Evolutionary conservation across 1,140 invertebrate species (phyloP), one percentile per base, ranked within the genome.

Genomic region (Lepidurus arcticus): DNA sequence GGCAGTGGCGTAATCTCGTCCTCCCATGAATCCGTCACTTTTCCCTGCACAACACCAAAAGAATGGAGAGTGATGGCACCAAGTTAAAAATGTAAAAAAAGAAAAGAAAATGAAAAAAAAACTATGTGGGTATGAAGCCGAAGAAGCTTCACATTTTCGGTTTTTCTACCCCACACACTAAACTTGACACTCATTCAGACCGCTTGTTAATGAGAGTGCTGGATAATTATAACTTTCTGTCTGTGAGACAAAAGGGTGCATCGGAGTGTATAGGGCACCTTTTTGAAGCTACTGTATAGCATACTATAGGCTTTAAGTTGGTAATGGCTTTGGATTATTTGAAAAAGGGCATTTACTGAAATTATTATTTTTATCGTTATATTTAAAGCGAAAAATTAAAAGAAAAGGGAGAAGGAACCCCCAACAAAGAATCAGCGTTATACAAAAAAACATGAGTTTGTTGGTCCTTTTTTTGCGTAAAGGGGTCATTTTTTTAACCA

Each of bases 11-110:
- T 16, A 65, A 65, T 65, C 53, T 65, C 53, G 16, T 65, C 53
- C 53, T 65, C 53, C 53, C 53, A 65, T 21, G 53, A 65, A 65
- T 65, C 53, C 53, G 53, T 65, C 53, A 65, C 53, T 65, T 65
- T 65, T 65, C 53, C 13, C 13, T 65, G 16, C 21, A 7, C 16
- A 65, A 21, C 53, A n/a, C 16, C 8, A 16, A 21, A 21, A 21
- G 21, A 65, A 21, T n/a, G 21, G 16, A 65, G 53, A 65, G 53
- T 65, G 21, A 65, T 65, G 53, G 53, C 21, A 65, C 21, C 21
- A 7, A n/a, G 4, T 65, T 65, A 7, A 7, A 7, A n/a, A n/a
- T 65, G 10, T 16, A 65, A 16, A 65, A 65, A 65, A 65, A 16
- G 21, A 65, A 65, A 34, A 34, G 2, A 34, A 34, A 34, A 34